Base-by-base conservation (phyloP, 2,888 invertebrate genomes). In the Microplitis deprimator region DNA sequence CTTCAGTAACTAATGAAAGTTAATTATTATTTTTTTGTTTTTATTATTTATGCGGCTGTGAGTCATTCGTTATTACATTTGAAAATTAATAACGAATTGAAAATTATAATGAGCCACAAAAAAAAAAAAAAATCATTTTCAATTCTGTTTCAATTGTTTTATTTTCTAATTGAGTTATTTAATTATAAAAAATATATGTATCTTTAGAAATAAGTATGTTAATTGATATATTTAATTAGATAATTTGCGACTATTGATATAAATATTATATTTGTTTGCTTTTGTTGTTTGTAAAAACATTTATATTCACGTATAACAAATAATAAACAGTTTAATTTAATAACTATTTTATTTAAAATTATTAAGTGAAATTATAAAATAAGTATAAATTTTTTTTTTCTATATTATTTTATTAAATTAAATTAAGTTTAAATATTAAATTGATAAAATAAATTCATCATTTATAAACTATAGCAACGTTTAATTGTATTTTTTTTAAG, bases 261-360 rank as follows among this genome's bases (percentile, higher is more conserved):
- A 72, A 62, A 39, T 70, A 62, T 62, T 62, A 17, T 17, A 29
- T 72, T 62, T 61, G 39, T 72, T 72, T 72, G 59, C 62, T 73
- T 73, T 73, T 73, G 64, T 73, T 73, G 20, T 73, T 73, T 73
- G 40, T 73, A 65, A 41, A 70, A 70, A 78, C 79, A 65, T 80
- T 78, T 78, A 73, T 81, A 76, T 75, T 68, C 76, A 70, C 79
- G 77, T 68, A 64, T 78, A 78, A 79, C 75, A 74, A 75, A 78
- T 81, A 82, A 71, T 71, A 61, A 72, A 72, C 8, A 6, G 39
- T 65, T 65, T 73, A 62, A 38, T 69, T 62, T 68, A 69, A 69
- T 61, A 61, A 13, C 69, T 69, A n/a, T 50, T 17, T 20, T 40
- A n/a, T 8, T 69, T 40, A 13, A 6, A 64, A 73, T 65, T 64